Evolutionary conservation across 2,113 vertebrate genomes (phyloP), one percentile per base, ranked within the genome.

Genomic region (Lophochroa leadbeateri): DNA sequence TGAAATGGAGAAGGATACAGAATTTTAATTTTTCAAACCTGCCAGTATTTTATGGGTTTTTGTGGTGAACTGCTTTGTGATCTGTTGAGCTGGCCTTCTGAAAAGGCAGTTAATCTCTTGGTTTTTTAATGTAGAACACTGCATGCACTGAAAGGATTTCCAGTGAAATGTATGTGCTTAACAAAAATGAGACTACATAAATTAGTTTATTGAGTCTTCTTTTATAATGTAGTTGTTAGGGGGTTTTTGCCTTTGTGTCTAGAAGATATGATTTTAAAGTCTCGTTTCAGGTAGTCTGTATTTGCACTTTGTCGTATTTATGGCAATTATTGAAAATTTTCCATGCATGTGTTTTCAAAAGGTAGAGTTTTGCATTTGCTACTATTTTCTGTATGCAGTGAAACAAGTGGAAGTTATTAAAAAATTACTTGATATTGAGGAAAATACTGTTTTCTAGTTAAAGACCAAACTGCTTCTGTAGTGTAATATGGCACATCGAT

Each of bases 11-110:
- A 88, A 90, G 49, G 77, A 88, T 76, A 57, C 44, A 82, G 90
- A 61, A 68, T 90, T 94, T 94, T 93, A 35, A 79, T 96, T 96
- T 94, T 90, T 95, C 91, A 88, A 52, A 43, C 71, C 61, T 90
- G 80, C 77, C 90, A 86, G 53, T 76, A 23, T 96, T 94, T 94
- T 87, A 86, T 90, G 75, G 37, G 31, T 2, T 82, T 94, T 60
- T 93, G 79, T 88, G 68, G 82, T 95, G 77, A 81, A 53, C 49
- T 94, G 86, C 50, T 86, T 17, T 90, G 90, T 81, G 60, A 49
- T 85, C 58, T 85, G 64, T 67, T 75, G 88, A 93, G 90, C 75
- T 77, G 94, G 61, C 35, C 70, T 70, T 86, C 70, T 68, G 68
- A 41, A 64, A 78, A 94, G 39, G 52, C 86, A 82, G 33, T 91